A percentile compares a stretch with the other conserved stretches of the same genome.
phyloP scores from a whole-genome alignment of 2,888 invertebrate genomes.

The Spisula subtruncata region DNA sequence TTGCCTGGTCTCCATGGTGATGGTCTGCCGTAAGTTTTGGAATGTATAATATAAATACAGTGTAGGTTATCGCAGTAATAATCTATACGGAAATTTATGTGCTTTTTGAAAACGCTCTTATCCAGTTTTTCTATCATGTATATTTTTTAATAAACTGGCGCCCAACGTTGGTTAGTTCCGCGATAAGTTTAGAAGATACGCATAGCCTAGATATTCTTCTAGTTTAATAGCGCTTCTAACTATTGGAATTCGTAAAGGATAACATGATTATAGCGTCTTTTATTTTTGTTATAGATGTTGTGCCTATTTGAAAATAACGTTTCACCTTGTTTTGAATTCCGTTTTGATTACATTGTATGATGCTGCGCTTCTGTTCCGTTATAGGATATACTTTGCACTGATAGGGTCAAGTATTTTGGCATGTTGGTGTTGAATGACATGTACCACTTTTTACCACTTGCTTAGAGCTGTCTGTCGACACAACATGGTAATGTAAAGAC shows the following conservation, averaged over 20 bases:
- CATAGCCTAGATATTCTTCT: background rate
- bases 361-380: too few species aligned
- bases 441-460: background rate
- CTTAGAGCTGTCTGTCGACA: background rate
- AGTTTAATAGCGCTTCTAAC: too few species aligned
- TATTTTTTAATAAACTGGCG: slow-evolving; percentile 13
- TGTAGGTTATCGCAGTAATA: slow-evolving; percentile 27
- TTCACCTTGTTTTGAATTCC: too few species aligned
- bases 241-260: too few species aligned
- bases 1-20: slow-evolving; percentile 59
- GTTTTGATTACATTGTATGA: too few species aligned
- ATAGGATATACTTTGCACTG: too few species aligned
- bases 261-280: too few species aligned
- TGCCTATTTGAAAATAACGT: too few species aligned
- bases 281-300: too few species aligned
- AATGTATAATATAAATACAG: slow-evolving; percentile 51
- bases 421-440: background rate
- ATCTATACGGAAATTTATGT: slow-evolving; percentile 28
- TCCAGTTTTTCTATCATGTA: background rate
- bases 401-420: background rate
- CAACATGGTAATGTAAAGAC: background rate
- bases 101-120: background rate
- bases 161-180: background rate
- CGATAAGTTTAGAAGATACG: background rate
- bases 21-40: slow-evolving; percentile 35